A percentile compares a stretch with the other conserved stretches of the same genome.
Conservation (phyloP, 2,113 vertebrate genomes). For the Eonycteris spelaea region DNA sequence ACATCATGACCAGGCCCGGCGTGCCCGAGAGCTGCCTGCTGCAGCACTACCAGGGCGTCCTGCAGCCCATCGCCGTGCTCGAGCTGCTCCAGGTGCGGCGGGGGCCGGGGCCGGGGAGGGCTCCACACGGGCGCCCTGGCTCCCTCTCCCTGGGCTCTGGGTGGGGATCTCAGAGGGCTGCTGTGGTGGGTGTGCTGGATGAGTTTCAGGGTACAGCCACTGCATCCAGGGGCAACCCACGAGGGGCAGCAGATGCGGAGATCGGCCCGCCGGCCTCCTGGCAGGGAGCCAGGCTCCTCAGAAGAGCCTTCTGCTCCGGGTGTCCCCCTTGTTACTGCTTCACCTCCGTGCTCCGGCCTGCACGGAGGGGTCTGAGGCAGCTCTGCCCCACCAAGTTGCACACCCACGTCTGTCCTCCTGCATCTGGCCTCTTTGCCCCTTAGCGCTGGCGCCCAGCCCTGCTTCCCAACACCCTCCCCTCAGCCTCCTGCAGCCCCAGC, state of each 20-base stretch:
- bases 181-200: accelerated
- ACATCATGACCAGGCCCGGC: constrained; percentile 92
- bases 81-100: constrained; percentile 91
- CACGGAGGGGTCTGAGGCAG: background rate
- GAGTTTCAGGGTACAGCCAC: accelerated
- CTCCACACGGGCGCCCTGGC: accelerated
- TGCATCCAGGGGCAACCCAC: background rate
- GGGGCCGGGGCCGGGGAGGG: accelerated
- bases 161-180: background rate
- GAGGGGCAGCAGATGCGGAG: background rate
- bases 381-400: accelerated
- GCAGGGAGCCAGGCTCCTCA: background rate
- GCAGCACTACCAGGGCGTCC: constrained; percentile 88
- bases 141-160: background rate
- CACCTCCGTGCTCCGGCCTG: accelerated
- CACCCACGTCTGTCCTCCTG: accelerated
- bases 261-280: background rate
- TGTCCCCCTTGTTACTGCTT: too few relatives aligned
- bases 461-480: background rate
- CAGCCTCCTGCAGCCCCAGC: background rate
- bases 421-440: background rate
- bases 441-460: background rate
- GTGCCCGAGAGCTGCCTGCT: constrained; percentile 84
- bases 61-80: constrained; percentile 89
- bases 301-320: background rate